These are phyloP conservation scores for Porites evermanni DNA, from an alignment of 92 coral and sea anemone genomes.

Conservation along the genomic window DNA sequence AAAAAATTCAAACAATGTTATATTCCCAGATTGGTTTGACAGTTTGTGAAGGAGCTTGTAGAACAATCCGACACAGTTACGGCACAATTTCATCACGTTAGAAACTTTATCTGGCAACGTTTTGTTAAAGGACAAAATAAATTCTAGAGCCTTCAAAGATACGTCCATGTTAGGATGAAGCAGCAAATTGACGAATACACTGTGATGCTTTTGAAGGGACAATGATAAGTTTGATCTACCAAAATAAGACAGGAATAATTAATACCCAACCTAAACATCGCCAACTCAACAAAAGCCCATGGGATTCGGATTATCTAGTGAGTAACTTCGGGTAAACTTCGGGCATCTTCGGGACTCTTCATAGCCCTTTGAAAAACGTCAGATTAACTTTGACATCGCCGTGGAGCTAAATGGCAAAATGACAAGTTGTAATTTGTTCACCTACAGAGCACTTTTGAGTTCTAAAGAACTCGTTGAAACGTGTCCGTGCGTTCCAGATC, in stretches of 20 bases:
- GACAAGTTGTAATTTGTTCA: no score
- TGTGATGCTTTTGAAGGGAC: constrained; percentile 49
- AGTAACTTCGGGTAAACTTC: no score
- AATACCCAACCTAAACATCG: background rate
- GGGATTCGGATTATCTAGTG: no score
- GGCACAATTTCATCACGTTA: constrained; percentile 45
- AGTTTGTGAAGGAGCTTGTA: constrained; percentile 57
- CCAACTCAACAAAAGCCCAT: background rate
- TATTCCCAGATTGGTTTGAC: constrained; percentile 16
- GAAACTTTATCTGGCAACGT: constrained; percentile 50
- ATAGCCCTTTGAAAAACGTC: no score
- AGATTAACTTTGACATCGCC: no score
- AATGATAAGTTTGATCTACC: constrained; percentile 50
- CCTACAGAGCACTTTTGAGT: no score
- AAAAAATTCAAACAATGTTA: background rate
- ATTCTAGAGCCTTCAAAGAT: constrained; percentile 43
- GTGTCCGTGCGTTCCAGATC: no score
- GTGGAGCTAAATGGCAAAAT: no score
- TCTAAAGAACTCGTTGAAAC: no score
- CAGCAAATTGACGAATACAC: constrained; percentile 40
- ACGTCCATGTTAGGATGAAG: constrained; percentile 42
- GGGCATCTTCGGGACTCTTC: no score
- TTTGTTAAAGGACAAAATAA: constrained; percentile 49
- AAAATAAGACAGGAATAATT: background rate
- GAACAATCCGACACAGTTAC: constrained; percentile 59